Evolutionary conservation across 2,113 vertebrate species (phyloP).

Genomic region (Bungarus multicinctus): DNA sequence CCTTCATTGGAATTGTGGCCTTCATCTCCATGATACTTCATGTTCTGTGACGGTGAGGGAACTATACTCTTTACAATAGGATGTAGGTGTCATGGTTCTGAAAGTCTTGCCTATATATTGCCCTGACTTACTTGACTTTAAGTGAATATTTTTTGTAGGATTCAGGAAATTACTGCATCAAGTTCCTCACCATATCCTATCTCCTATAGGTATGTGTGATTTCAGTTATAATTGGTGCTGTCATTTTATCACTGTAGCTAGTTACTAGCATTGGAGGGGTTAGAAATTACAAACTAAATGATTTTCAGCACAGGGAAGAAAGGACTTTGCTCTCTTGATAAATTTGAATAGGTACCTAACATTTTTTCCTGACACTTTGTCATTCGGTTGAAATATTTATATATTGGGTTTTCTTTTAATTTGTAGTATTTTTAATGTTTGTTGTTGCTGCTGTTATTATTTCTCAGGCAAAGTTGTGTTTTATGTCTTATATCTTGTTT

Average conservation of each 20-base stretch:
- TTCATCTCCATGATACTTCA: neutral
- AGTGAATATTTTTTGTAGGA: neutral
- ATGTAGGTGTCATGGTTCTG: neutral
- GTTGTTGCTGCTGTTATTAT: neutral
- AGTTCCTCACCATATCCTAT: neutral
- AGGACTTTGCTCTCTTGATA: neutral
- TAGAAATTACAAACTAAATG: neutral
- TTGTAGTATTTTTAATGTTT: neutral
- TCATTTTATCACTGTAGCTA: neutral
- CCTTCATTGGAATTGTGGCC: neutral
- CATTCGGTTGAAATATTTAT: neutral
- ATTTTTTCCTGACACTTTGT: neutral
- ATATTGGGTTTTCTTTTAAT: neutral
- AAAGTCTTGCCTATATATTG: neutral
- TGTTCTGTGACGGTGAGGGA: neutral
- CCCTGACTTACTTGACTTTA: neutral
- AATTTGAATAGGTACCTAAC: neutral
- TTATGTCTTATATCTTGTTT: conserved; percentile 55
- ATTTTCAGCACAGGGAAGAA: neutral
- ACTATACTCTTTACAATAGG: neutral
- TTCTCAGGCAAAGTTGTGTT: neutral
- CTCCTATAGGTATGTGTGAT: neutral
- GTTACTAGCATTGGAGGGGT: neutral
- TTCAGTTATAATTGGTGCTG: neutral
- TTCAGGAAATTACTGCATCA: neutral